Evolutionary conservation across 2,113 vertebrate species (phyloP), one percentile per base, ranked within the genome.

Genomic region (Panthera tigris): DNA sequence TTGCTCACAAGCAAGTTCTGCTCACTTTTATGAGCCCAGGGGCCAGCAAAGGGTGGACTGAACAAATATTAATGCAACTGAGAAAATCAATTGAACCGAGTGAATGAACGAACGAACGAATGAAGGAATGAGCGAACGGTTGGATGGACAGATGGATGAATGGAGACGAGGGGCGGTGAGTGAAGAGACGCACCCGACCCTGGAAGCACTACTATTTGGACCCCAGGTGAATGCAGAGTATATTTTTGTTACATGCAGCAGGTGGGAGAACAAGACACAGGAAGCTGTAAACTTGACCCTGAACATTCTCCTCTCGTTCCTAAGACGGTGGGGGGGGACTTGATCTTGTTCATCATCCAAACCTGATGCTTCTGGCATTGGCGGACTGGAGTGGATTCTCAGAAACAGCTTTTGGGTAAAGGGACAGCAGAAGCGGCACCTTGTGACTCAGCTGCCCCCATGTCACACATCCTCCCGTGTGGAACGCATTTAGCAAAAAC

Each of bases 391-490:
- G 33, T 8, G 74, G 21, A 48, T 3, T 52, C 27, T 65, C 41
- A 33, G 48, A 63, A 65, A 52, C 25, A 55, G 33, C 10, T 39
- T 89, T 25, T 15, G 19, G 78, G 41, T 65, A 8, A 41, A 66
- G 18, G 18, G 63, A 45, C 12, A 73, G 81, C 39, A 36, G 8
- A 39, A 25, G 25, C 4, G 27, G 25, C 14, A n/a, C 9, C 66
- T 39, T 45, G 48, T 52, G 66, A 76, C 50, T 41, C 39, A 7
- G 18, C 1, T 52, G 29, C 2, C 2, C 27, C 50, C 33, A 23
- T 9, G 6, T 5, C 3, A 1, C 16, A 3, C 18, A 14, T 4
- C n/a, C 48, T 82, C 16, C 39, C 25, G 16, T 0, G 23, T 19
- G 2, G 29, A 63, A 65, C 5, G 29, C n/a, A 65, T 52, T 7